Conservation (phyloP, 2,888 invertebrate species). For the Philhelius pedissequus region DNA sequence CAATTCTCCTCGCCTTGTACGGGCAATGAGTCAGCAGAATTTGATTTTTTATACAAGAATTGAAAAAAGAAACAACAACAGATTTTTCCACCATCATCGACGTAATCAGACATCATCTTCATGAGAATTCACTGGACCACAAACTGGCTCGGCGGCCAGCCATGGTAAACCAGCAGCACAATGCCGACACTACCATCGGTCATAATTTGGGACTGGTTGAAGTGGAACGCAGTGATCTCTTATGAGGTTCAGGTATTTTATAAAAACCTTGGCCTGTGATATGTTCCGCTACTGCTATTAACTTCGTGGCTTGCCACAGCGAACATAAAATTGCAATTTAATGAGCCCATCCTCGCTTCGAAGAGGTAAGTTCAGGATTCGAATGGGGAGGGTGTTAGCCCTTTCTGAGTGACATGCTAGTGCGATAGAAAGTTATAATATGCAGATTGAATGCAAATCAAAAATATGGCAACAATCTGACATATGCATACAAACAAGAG, state of each 20-base stretch:
- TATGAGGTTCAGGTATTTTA: slow-evolving; percentile 13
- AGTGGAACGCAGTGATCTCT: slow-evolving; percentile 33
- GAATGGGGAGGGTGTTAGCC: slow-evolving; percentile 30
- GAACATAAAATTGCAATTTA: slow-evolving; percentile 18
- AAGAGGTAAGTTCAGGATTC: slow-evolving; percentile 37
- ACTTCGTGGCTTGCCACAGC: background rate
- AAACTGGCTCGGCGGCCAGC: background rate
- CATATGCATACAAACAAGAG: background rate
- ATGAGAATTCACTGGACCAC: slow-evolving; percentile 55
- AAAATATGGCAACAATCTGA: slow-evolving; percentile 15
- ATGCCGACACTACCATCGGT: slow-evolving; percentile 12
- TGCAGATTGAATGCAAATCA: slow-evolving; percentile 27
- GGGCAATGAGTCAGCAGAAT: slow-evolving; percentile 29
- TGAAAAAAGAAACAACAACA: slow-evolving; percentile 6
- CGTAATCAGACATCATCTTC: slow-evolving; percentile 41
- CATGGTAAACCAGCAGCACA: background rate
- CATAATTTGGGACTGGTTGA: slow-evolving; percentile 26
- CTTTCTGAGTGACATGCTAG: slow-evolving; percentile 17
- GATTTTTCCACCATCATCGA: slow-evolving; percentile 1
- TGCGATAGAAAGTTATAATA: slow-evolving; percentile 25
- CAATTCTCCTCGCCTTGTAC: background rate
- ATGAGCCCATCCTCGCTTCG: slow-evolving; percentile 28
- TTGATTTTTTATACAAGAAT: slow-evolving; percentile 30
- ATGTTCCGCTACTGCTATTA: slow-evolving; percentile 53
- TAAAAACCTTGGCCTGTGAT: slow-evolving; percentile 60